These are phyloP conservation scores for Hyposmocoma kahamanoa DNA, from an alignment of 1,140 invertebrate species.

Conservation along the genomic window DNA sequence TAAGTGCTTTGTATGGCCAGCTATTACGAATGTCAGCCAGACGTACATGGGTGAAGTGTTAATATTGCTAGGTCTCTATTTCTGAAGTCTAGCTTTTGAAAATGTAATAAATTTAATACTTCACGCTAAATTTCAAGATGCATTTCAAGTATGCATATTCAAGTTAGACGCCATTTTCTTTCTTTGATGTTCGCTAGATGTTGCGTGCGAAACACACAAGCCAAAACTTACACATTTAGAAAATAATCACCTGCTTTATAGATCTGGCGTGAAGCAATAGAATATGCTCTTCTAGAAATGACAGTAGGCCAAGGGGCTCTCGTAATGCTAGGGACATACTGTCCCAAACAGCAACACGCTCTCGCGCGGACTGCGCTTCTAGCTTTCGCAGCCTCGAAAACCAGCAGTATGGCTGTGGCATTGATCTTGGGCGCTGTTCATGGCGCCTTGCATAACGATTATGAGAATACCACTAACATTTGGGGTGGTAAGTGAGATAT, in stretches of 20 bases:
- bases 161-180: too few species aligned
- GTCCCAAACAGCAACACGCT: conserved; percentile 37
- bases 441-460: conserved; percentile 44
- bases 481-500: conserved; percentile 31
- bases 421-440: conserved; percentile 42
- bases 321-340: conserved; percentile 54
- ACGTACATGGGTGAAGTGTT: too few species aligned
- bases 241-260: conserved; percentile 12
- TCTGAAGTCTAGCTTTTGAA: too few species aligned
- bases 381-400: conserved; percentile 35
- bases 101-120: too few species aligned
- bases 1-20: too few species aligned
- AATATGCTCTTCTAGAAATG: conserved; percentile 49
- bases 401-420: conserved; percentile 29
- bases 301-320: conserved; percentile 42
- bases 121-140: too few species aligned
- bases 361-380: conserved; percentile 36
- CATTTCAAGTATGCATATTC: too few species aligned
- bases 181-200: too few species aligned
- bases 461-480: conserved; percentile 43
- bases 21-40: too few species aligned
- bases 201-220: too few species aligned
- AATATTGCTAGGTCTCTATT: too few species aligned
- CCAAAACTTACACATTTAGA: too few species aligned
- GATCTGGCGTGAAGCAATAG: conserved; percentile 57